These are phyloP conservation scores for Brachylomia viminalis DNA, from an alignment of 2,888 invertebrate genomes.

Conservation along the genomic window DNA sequence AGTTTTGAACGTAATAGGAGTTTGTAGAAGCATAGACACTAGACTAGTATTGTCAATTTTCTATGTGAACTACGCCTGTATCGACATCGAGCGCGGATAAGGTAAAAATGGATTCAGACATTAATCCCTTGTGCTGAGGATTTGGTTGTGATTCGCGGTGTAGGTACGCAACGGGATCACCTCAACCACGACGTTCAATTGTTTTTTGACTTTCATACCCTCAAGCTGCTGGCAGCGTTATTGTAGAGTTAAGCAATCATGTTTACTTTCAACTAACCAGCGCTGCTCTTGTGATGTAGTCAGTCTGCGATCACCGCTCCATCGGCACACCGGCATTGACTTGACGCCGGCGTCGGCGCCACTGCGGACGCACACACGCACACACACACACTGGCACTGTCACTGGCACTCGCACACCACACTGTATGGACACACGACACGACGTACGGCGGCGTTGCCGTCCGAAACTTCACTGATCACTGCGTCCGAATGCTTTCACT, in stretches of 20 bases:
- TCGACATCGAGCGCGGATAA: no score
- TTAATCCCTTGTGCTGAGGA: not conserved
- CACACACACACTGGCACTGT: conserved; percentile 70
- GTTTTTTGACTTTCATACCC: not conserved
- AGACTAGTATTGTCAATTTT: not conserved
- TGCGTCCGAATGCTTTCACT: conserved; percentile 70
- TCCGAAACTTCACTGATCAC: conserved; percentile 71
- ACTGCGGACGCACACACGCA: conserved; percentile 78
- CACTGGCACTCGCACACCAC: conserved; percentile 71
- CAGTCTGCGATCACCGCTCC: conserved; percentile 89
- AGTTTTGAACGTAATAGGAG: not conserved
- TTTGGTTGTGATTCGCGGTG: not conserved
- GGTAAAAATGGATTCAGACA: not conserved
- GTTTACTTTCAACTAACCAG: conserved; percentile 78
- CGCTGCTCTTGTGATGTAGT: conserved; percentile 88
- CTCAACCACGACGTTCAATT: not conserved
- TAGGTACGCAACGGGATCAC: not conserved
- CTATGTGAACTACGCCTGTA: not conserved
- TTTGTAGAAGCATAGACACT: no score
- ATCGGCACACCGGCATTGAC: conserved; percentile 89
- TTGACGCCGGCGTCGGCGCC: conserved; percentile 85
- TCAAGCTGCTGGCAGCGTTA: not conserved
- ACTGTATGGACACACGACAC: conserved; percentile 67
- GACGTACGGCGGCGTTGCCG: conserved; percentile 68
- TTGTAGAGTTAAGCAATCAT: not conserved